A percentile compares a stretch with the other conserved stretches of the same genome.
Conservation (phyloP, 2,113 vertebrate species). For the Corythornis vintsioides region DNA sequence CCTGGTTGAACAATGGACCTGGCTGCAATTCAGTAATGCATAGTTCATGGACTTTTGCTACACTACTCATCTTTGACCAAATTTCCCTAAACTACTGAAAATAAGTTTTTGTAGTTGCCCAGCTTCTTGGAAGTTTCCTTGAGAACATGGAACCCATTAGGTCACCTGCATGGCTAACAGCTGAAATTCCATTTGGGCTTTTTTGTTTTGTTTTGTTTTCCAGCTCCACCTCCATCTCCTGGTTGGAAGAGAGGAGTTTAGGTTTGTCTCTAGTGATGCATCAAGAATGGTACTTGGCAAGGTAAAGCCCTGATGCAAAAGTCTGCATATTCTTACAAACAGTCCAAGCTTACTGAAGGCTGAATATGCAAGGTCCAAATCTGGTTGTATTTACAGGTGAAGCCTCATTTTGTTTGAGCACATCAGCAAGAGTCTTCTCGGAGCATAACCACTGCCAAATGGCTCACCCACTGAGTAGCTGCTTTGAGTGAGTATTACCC, state of each 20-base stretch:
- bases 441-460: neutral
- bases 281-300: neutral
- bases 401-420: neutral
- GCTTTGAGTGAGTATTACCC: neutral
- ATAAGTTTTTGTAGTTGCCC: neutral
- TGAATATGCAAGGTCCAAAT: neutral
- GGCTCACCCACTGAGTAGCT: neutral
- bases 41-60: neutral
- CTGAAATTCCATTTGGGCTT: neutral
- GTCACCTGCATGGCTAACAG: neutral
- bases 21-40: neutral
- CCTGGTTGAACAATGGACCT: neutral
- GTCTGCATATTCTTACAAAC: neutral
- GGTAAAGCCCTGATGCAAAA: accelerated
- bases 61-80: neutral
- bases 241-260: neutral
- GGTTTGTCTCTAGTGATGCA: neutral
- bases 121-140: neutral
- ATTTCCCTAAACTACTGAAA: neutral
- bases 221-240: conserved; percentile 36
- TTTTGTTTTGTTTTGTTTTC: neutral
- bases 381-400: neutral
- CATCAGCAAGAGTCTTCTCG: neutral
- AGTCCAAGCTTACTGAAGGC: neutral
- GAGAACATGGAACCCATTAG: neutral